Evolutionary conservation across 2,797 vertebrate species (phyloP), one percentile per base, ranked within the genome.

Genomic region (Gallinago solitaria): DNA sequence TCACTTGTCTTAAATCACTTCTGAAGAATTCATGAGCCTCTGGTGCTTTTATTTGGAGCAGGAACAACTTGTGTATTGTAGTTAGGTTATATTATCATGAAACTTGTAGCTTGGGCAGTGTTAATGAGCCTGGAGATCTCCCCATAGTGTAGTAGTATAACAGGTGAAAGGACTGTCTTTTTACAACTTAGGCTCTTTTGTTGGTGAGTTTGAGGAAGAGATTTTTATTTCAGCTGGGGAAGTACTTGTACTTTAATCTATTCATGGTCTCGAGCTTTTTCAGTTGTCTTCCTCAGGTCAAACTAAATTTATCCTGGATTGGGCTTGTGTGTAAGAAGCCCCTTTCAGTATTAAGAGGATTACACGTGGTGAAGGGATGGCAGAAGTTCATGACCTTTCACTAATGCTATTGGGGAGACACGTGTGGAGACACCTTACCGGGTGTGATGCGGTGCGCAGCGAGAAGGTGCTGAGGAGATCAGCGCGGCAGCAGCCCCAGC

Each of bases 321-420:
- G 90, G 70, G 47, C 41, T 76, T 71, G 25, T 43, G 64, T 90
- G 80, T 89, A 89, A 94, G 90, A 67, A 94, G 83, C 43, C 84
- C 76, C 73, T 90, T 91, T 95, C 35, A 68, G 60, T 30, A 9
- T 60, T 95, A 96, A 95, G 95, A 92, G 93, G 94, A 93, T 97
- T 94, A 95, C 78, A 83, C 0, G 7, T 90, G 50, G 64, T 85
- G 35, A 74, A 51, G 78, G 73, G 64, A 71, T 32, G 43, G 76
- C 68, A 80, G 74, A 64, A 74, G 71, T 89, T 93, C 0, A 0
- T 89, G 91, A 93, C 94, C 96, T 95, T 87, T 95, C 75, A 79
- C 61, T 96, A 95, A 91, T 87, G 75, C 92, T 90, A 24, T 77
- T 83, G 79, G 30, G 51, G 79, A 81, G 70, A 71, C 95, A 93